Conservation (phyloP, 1,140 invertebrate genomes). For the Musca vetustissima region DNA sequence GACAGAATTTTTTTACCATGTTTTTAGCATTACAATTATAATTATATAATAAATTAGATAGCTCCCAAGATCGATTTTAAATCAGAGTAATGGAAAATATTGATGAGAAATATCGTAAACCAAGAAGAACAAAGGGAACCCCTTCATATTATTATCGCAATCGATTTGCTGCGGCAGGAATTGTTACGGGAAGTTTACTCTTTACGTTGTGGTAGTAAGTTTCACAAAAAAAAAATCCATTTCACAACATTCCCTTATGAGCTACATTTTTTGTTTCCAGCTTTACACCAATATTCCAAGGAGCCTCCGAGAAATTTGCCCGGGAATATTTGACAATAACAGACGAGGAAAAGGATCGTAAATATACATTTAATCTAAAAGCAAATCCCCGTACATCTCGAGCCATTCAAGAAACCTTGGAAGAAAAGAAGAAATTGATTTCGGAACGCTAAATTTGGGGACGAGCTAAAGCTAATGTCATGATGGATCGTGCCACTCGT, state of each 20-base stretch:
- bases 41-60: conserved; percentile 19
- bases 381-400: conserved; percentile 32
- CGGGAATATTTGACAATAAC: conserved; percentile 23
- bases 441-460: conserved; percentile 32
- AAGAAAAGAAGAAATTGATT: conserved; percentile 36
- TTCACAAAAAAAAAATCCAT: background rate
- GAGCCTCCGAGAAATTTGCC: conserved; percentile 38
- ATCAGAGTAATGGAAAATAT: conserved; percentile 44
- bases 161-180: conserved; percentile 43
- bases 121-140: conserved; percentile 48
- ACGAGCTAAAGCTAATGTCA: background rate
- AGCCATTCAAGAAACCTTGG: conserved; percentile 39
- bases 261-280: conserved; percentile 18
- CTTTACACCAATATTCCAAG: conserved; percentile 40
- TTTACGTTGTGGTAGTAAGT: conserved; percentile 43
- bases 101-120: conserved; percentile 47
- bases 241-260: background rate
- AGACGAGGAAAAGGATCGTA: conserved; percentile 41
- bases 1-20: conserved; percentile 5
- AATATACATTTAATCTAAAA: conserved; percentile 36
- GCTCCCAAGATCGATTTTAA: background rate
- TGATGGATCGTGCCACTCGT: conserved; percentile 45
- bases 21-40: conserved; percentile 1
- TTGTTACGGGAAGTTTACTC: conserved; percentile 36
- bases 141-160: conserved; percentile 48